These are phyloP conservation scores for Albula glossodonta DNA, from an alignment of 2,113 vertebrate species.

Conservation along the genomic window DNA sequence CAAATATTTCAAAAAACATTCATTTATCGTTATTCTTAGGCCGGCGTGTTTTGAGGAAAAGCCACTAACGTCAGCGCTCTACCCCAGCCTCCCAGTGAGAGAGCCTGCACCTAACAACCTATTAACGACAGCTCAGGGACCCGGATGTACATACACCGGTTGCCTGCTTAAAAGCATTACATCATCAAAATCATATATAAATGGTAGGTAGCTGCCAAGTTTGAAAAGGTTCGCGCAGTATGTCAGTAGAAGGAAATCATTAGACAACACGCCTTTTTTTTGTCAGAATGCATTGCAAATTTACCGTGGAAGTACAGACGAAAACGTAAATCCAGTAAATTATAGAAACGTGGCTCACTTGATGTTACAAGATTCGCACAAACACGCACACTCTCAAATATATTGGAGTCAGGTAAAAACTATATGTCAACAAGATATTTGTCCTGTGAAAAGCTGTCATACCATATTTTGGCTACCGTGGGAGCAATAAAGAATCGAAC, in stretches of 20 bases:
- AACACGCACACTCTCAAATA: no score
- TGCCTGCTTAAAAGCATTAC: slow-evolving; percentile 70
- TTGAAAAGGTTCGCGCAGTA: neutral
- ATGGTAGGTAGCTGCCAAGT: neutral
- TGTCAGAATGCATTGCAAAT: neutral
- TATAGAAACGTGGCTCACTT: neutral
- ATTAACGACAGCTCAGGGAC: slow-evolving; percentile 51
- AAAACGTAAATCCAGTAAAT: neutral
- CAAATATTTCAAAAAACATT: slow-evolving; percentile 25
- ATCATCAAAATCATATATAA: slow-evolving; percentile 54
- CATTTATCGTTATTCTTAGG: slow-evolving; percentile 35
- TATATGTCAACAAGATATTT: no score
- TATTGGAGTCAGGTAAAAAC: no score
- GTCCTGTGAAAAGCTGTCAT: no score
- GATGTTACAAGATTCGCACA: no score
- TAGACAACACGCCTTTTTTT: neutral
- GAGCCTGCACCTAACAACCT: slow-evolving; percentile 52
- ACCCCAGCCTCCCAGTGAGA: slow-evolving; percentile 62
- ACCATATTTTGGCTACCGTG: no score
- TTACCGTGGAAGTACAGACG: no score
- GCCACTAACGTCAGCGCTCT: slow-evolving; percentile 45
- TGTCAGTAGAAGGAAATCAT: neutral
- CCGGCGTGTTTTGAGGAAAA: slow-evolving; percentile 61
- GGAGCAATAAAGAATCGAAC: no score
- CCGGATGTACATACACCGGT: slow-evolving; percentile 71